Evolutionary conservation across 1,140 invertebrate genomes (phyloP), one percentile per base, ranked within the genome.

Genomic region (Nephila pilipes): DNA sequence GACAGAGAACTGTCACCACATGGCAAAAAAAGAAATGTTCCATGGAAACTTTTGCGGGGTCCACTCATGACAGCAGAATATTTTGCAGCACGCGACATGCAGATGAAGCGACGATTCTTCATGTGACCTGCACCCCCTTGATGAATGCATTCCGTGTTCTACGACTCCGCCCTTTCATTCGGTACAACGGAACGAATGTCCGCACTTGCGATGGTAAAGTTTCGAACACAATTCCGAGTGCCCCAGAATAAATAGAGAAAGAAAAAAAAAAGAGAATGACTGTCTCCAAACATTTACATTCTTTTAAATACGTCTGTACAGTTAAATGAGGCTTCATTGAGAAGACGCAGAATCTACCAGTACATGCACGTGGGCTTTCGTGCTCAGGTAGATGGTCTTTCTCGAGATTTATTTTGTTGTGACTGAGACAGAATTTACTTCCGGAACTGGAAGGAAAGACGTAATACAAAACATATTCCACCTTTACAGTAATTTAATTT

Each of bases 101-200:
- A 93, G 83, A 93, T 87, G 63, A 58, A 87, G 83, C 85, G 83
- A 93, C 91, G 80, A 93, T 87, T 93, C 91, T 90, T 81, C 79
- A 58, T 16, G 55, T 22, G 57, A 81, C 57, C 65, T 60, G 58
- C 25, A 6, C 55, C 22, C 22, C 54, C 81, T 87, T 93, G 91
- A 93, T 93, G 91, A 93, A 93, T 93, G 91, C 32, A 87, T 93
- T 93, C 25, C 91, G 91, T 93, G 91, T 58, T 32, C 55, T 20
- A 12, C 25, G 65, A 29, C 63, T 54, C 91, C 58, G 38, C 89
- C 89, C 81, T 38, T 87, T 16, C 55, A 65, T 63, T 85, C 60
- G 14, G 57, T 55, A 85, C 20, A 29, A 55, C 12, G 36, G 85
- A 54, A 87, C 25, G 25, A 58, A 20, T 57, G 54, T 55, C 83